These are phyloP conservation scores for Vanessa tameamea DNA, from an alignment of 1,140 invertebrate species.

Conservation along the genomic window DNA sequence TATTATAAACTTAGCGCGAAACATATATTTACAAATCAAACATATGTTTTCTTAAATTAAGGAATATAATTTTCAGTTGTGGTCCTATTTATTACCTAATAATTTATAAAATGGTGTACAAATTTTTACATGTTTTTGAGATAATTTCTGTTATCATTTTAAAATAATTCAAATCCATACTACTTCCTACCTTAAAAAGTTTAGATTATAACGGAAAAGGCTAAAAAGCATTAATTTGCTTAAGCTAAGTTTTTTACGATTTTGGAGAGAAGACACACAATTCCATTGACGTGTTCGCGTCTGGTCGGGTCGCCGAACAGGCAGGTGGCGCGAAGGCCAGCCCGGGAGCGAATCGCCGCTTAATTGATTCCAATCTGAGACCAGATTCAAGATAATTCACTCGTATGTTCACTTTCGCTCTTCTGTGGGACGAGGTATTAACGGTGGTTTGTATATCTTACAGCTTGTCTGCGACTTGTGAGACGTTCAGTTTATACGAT, in stretches of 20 bases:
- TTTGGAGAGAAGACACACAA: slow-evolving; percentile 7
- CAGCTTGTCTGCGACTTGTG: slow-evolving; percentile 6
- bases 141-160: too few species aligned
- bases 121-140: too few species aligned
- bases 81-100: too few species aligned
- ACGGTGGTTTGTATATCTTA: slow-evolving; percentile 28
- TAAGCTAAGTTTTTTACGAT: background rate
- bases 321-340: slow-evolving; percentile 72
- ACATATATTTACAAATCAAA: too few species aligned
- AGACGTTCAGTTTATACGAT: slow-evolving; percentile 2
- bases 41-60: too few species aligned
- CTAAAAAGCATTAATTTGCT: background rate
- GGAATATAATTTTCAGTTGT: too few species aligned
- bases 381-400: slow-evolving; percentile 61
- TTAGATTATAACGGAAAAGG: too few species aligned
- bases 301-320: slow-evolving; percentile 37
- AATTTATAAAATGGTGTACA: too few species aligned
- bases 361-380: slow-evolving; percentile 78
- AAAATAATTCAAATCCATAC: too few species aligned
- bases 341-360: slow-evolving; percentile 64
- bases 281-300: slow-evolving; percentile 22
- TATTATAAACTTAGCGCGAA: too few species aligned
- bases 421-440: slow-evolving; percentile 29
- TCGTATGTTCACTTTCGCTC: slow-evolving; percentile 46
- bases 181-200: too few species aligned